Base-by-base conservation (phyloP, 2,888 invertebrate genomes). In the Tipula confusa region DNA sequence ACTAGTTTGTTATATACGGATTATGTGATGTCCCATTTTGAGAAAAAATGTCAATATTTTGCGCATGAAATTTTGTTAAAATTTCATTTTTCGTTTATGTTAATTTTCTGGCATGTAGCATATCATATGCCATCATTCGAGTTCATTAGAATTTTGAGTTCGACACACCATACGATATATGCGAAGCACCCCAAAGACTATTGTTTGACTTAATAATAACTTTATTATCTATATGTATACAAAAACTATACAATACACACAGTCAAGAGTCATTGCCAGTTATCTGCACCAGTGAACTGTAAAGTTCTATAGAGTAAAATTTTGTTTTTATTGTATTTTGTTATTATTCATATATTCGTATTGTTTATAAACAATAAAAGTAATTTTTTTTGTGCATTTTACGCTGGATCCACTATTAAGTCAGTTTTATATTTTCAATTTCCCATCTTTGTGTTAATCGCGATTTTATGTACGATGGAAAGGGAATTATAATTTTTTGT, bases 251-350 rank as follows among this genome's bases (percentile, higher is more conserved):
- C 18, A 64, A 9, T 24, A 64, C 64, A 64, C 24, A 64, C 64
- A 64, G 64, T 64, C 64, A 64, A 64, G 24, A 64, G 64, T 64
- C 64, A 11, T 64, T 64, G 64, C 64, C 24, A 64, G 64, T 64
- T 64, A 64, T 64, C 64, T 64, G 64, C 64, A 64, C 64, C 64
- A 64, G 64, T 64, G 64, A 64, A 64, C 64, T 64, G 64, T 24
- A 64, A 64, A 64, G 64, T 64, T 64, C 64, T 18, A 64, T 18
- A 64, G 64, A 64, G 64, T 64, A 64, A 24, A 24, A 24, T 64
- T 24, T 64, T 24, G 6, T 33, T 33, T 6, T 33, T 33, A 33
- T 33, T 1, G 33, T 4, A 11, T 33, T 64, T 64, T 64, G 24
- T 64, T 64, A 1, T 64, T 64, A 24, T 43, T 43, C 15, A 15